Evolutionary conservation across 1,140 invertebrate species (phyloP).

Genomic region (Drosophila melanica): DNA sequence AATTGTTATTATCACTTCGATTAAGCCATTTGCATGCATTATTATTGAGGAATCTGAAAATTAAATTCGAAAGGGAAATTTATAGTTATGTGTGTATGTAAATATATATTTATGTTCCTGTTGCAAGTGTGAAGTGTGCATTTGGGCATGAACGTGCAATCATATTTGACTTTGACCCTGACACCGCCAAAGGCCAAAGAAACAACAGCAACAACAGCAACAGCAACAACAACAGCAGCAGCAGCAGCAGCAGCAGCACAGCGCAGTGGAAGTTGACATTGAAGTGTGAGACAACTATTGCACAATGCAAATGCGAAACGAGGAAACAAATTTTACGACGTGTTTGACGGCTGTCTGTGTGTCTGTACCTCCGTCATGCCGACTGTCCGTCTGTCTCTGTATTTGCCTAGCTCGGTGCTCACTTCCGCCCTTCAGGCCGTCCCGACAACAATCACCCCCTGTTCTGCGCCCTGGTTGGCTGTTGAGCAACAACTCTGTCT

Average conservation of each 20-base stretch:
- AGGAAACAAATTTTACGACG: conserved; percentile 80
- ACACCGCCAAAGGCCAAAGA: conserved; percentile 47
- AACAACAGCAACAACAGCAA: conserved; percentile 2
- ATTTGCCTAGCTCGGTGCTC: conserved; percentile 47
- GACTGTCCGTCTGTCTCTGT: conserved; percentile 27
- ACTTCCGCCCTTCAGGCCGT: conserved; percentile 63
- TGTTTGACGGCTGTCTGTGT: conserved; percentile 74
- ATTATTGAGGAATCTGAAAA: conserved; percentile 36
- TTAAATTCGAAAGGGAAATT: conserved; percentile 3
- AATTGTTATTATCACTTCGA: no score
- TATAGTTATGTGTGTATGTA: conserved; percentile 28
- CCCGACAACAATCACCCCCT: conserved; percentile 25
- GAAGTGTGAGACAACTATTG: conserved; percentile 50
- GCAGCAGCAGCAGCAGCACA: neutral
- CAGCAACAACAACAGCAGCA: conserved; percentile 5
- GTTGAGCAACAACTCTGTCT: conserved; percentile 35
- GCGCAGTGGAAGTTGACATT: conserved; percentile 17
- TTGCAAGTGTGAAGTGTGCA: conserved; percentile 25
- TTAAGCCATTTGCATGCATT: conserved; percentile 1
- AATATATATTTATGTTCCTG: neutral
- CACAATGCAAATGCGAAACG: conserved; percentile 79
- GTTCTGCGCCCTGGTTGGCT: conserved; percentile 33
- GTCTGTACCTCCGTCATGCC: conserved; percentile 34
- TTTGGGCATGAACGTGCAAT: conserved; percentile 72
- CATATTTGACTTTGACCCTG: conserved; percentile 79